phyloP scores from a whole-genome alignment of 2,797 vertebrate species.

The Pristis pectinata region DNA sequence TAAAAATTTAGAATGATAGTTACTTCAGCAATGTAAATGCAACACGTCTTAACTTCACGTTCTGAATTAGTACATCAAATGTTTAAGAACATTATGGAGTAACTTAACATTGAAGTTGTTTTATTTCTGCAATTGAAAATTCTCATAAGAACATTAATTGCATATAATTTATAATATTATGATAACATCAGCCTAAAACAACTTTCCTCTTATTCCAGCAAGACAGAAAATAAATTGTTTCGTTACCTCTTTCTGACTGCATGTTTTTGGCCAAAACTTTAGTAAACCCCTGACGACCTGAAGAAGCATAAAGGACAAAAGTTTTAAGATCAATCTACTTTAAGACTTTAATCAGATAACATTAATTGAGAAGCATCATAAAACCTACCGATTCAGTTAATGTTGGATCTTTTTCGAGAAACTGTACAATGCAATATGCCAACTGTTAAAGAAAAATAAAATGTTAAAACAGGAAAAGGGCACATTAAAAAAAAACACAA shows the following conservation, averaged over 20 bases:
- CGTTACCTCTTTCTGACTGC: slow-evolving; percentile 97
- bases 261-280: slow-evolving; percentile 99
- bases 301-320: slow-evolving; percentile 45
- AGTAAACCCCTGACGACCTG: slow-evolving; percentile 97
- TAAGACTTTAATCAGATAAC: background rate
- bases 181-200: background rate
- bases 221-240: background rate
- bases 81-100: background rate
- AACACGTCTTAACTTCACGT: background rate
- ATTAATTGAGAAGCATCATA: background rate
- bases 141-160: background rate
- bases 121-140: background rate
- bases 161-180: background rate
- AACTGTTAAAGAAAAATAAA: slow-evolving; percentile 60
- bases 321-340: background rate
- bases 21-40: background rate
- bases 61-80: background rate
- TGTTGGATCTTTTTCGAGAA: slow-evolving; percentile 97
- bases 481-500: background rate
- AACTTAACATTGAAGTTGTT: background rate
- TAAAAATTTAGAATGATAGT: background rate
- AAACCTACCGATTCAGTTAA: slow-evolving; percentile 90
- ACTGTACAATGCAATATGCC: slow-evolving; percentile 99
- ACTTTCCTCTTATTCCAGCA: background rate
- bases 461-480: slow-evolving; percentile 38